Evolutionary conservation across 1,140 invertebrate genomes (phyloP).

Genomic region (Diabrotica undecimpunctata): DNA sequence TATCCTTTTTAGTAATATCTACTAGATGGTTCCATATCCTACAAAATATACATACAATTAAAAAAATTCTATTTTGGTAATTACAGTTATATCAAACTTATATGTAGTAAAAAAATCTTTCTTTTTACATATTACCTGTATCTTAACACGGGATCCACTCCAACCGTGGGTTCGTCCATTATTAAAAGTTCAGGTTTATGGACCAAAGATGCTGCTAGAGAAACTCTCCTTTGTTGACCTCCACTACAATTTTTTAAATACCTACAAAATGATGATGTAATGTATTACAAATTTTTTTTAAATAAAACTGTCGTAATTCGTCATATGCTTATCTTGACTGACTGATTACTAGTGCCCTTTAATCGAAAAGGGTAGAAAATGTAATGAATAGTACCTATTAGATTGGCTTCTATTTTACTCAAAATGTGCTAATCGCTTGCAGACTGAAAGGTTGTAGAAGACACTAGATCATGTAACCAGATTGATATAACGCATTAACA

Average conservation of each 20-base stretch:
- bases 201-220: conserved; percentile 80
- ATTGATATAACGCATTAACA: too few relatives aligned
- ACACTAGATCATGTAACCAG: too few relatives aligned
- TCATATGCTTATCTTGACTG: neutral
- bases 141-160: conserved; percentile 83
- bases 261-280: conserved; percentile 14
- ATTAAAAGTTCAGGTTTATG: conserved; percentile 86
- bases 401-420: too few relatives aligned
- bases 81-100: too few relatives aligned
- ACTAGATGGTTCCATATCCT: conserved; percentile 87
- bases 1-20: conserved; percentile 64
- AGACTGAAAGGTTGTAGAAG: too few relatives aligned
- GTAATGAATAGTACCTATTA: too few relatives aligned
- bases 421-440: too few relatives aligned
- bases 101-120: too few relatives aligned
- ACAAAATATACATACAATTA: conserved; percentile 9
- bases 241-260: conserved; percentile 72
- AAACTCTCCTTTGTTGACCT: conserved; percentile 83
- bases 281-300: neutral
- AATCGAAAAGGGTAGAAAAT: too few relatives aligned
- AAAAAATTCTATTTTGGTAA: too few relatives aligned
- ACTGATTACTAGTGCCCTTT: neutral
- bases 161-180: conserved; percentile 90
- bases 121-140: conserved; percentile 50
- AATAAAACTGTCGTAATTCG: neutral